A percentile compares a stretch with the other conserved stretches of the same genome.
phyloP scores from a whole-genome alignment of 2,888 invertebrate genomes.

The Rhopalosiphum nymphaeae region DNA sequence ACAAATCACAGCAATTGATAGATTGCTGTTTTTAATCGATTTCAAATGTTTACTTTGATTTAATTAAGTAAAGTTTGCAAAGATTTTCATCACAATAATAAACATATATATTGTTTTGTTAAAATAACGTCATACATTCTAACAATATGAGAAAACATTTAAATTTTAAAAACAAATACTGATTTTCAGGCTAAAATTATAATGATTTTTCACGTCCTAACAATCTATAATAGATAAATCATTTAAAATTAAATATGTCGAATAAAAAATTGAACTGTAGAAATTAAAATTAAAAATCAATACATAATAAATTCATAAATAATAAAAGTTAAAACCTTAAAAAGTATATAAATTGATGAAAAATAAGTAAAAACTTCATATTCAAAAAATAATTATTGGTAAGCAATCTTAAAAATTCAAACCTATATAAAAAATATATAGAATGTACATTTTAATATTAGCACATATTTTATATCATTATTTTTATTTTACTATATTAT shows the following conservation, averaged over 20 bases:
- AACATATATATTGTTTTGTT: not conserved
- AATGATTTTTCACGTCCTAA: too few species aligned
- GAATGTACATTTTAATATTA: too few species aligned
- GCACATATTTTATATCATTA: too few species aligned
- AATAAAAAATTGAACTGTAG: not conserved
- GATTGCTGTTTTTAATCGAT: not conserved
- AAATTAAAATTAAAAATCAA: too few species aligned
- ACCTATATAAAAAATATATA: too few species aligned
- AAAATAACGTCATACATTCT: not conserved
- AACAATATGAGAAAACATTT: not conserved
- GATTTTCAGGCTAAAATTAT: not conserved
- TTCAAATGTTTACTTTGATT: not conserved
- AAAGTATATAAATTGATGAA: not conserved
- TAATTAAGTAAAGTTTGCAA: not conserved
- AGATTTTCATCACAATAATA: not conserved
- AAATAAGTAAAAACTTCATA: too few species aligned
- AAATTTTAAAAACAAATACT: not conserved
- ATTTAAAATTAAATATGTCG: not conserved
- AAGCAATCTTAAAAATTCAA: too few species aligned
- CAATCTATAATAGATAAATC: not conserved
- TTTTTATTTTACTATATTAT: too few species aligned
- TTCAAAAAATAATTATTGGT: too few species aligned
- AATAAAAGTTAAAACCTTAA: not conserved
- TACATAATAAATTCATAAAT: too few species aligned
- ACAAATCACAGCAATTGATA: not conserved